phyloP scores from a whole-genome alignment of 1,140 invertebrate species.

The Brachionus paranguensis region DNA sequence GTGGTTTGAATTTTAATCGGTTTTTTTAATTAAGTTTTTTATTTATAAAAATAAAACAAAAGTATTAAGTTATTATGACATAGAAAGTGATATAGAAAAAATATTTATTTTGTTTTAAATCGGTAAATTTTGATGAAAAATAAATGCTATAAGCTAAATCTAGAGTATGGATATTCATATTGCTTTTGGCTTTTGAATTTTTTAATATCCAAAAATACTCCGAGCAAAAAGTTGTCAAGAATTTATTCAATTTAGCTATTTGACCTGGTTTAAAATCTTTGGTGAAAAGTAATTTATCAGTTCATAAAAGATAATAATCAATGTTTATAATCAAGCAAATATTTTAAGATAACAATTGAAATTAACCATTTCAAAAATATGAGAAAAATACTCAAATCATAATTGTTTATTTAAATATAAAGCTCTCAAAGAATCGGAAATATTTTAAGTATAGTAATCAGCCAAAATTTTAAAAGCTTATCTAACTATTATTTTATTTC shows the following conservation, averaged over 20 bases:
- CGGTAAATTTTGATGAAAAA: not conserved
- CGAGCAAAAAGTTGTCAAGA: not conserved
- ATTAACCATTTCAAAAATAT: not conserved
- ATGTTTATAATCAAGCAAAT: not conserved
- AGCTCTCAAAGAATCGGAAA: not conserved
- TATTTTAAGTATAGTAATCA: not conserved
- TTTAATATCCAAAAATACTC: not conserved
- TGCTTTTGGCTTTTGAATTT: not conserved
- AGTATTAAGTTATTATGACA: conserved; percentile 1
- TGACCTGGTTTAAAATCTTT: not conserved
- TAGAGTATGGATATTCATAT: not conserved
- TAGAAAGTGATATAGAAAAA: not conserved
- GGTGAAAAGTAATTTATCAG: not conserved
- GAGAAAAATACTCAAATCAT: not conserved
- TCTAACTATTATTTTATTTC: not conserved
- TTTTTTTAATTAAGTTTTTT: not conserved
- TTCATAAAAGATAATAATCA: not conserved
- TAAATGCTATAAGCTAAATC: not conserved
- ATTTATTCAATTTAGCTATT: not conserved
- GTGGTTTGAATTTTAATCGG: not conserved
- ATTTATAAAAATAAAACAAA: not conserved
- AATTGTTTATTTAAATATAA: not conserved
- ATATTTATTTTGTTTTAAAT: not conserved
- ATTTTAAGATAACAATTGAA: not conserved
- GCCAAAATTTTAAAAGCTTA: not conserved